Base-by-base conservation (phyloP, 2,797 vertebrate genomes). In the Tauraco hartlaubi region DNA sequence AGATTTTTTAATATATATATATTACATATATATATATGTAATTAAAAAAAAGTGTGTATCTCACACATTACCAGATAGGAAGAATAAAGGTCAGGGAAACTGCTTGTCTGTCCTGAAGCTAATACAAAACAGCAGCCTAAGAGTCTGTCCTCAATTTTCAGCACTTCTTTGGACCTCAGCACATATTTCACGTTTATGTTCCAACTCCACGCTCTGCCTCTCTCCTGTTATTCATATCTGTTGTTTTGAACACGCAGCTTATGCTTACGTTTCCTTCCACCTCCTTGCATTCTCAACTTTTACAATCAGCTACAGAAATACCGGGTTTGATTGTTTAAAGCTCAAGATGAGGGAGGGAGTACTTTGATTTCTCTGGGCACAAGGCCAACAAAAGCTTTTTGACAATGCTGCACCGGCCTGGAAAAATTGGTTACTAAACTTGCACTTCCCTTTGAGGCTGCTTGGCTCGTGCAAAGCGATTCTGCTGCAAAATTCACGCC, bases 311-410 rank as follows among this genome's bases (percentile, higher is more conserved):
- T 90, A 61, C 78, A 94, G 88, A 85, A 95, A 92, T 76, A 41
- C 74, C 71, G 85, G 73, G 2, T 90, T 94, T 81, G 71, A 92
- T 73, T 94, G 90, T 74, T 63, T 39, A 81, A 93, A 78, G 85
- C 88, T 67, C 85, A 78, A 78, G 63, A 76, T 16, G 92, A 90
- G 52, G 83, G 87, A 95, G 59, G 61, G 59, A 79, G 58, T 12
- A 46, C 92, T 94, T 93, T 94, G 95, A 94, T 96, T 96, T 86
- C 95, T 49, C 67, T 35, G 67, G 96, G 96, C 93, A 5, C 41
- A 15, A 61, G n/a, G 94, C 94, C 96, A 96, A 73, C 33, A 62
- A 95, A 95, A 96, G 96, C 95, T 92, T 93, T 92, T 93, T 54
- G 88, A 95, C 93, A 97, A 96, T 94, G 82, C 90, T 94, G 88